These are phyloP conservation scores for Odobenus rosmarus DNA, from an alignment of 2,113 vertebrate genomes.

Conservation along the genomic window DNA sequence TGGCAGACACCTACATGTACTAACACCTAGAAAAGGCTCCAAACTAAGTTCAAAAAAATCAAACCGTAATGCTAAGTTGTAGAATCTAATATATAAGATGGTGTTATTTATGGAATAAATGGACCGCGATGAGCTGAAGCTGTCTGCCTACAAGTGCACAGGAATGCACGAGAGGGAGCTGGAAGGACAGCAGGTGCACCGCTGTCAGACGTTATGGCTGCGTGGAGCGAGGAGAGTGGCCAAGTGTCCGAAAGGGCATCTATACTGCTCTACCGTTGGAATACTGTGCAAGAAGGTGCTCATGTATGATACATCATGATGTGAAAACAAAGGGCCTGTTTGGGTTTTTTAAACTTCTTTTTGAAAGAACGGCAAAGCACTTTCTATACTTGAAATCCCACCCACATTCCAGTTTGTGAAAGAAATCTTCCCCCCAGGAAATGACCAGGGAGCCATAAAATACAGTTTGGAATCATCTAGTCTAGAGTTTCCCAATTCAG, in stretches of 20 bases:
- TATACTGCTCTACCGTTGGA: background rate
- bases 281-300: background rate
- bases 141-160: background rate
- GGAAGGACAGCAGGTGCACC: background rate
- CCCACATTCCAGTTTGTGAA: background rate
- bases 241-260: background rate
- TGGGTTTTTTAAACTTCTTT: background rate
- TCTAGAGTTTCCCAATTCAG: constrained; percentile 27
- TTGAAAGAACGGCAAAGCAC: background rate
- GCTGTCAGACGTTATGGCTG: background rate
- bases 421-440: background rate
- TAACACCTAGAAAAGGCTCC: constrained; percentile 10
- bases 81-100: background rate
- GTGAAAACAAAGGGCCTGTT: background rate
- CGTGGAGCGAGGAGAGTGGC: accelerated
- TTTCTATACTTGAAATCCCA: background rate
- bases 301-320: background rate
- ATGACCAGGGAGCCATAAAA: background rate
- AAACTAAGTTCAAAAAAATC: background rate
- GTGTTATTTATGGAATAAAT: background rate
- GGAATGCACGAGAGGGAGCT: background rate
- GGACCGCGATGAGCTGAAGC: too few relatives aligned
- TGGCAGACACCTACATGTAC: background rate
- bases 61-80: background rate
- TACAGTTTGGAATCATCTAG: background rate